Evolutionary conservation across 2,113 vertebrate species (phyloP).

Genomic region (Indicator maculatus): DNA sequence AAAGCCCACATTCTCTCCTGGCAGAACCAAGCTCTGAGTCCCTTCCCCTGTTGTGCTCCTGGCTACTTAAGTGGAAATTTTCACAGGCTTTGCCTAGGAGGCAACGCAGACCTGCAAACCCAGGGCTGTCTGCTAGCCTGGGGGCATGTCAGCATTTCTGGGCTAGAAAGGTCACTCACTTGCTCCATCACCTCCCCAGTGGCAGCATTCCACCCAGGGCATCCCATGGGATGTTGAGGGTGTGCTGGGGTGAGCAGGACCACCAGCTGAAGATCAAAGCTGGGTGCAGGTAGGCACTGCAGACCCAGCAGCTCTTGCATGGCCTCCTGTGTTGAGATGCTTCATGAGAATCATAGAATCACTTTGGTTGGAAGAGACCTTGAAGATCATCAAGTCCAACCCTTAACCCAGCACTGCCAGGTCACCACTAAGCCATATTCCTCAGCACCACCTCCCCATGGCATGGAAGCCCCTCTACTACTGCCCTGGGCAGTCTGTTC

Average conservation of each 20-base stretch:
- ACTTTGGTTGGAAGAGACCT: too few species aligned
- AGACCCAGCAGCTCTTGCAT: not conserved
- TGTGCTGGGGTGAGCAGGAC: not conserved
- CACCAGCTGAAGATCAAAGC: not conserved
- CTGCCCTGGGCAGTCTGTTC: too few species aligned
- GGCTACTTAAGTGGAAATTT: not conserved
- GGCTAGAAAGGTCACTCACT: not conserved
- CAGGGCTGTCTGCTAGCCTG: not conserved
- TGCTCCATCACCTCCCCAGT: not conserved
- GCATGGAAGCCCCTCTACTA: too few species aligned
- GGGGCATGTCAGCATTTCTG: rapidly evolving
- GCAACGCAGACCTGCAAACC: not conserved
- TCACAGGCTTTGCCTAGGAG: not conserved
- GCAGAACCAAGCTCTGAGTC: not conserved
- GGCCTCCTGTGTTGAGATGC: not conserved
- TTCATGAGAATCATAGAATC: too few species aligned
- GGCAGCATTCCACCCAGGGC: not conserved
- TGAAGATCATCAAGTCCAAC: too few species aligned
- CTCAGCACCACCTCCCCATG: too few species aligned
- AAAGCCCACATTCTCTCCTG: not conserved
- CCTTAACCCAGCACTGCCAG: too few species aligned
- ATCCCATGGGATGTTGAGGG: not conserved
- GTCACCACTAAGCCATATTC: too few species aligned
- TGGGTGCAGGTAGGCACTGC: not conserved
- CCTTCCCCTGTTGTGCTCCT: not conserved